Percentiles rank a stretch among this genome's conserved stretches.
phyloP scores from a whole-genome alignment of 1,140 invertebrate genomes.

The Leptonema lineaticorne region DNA sequence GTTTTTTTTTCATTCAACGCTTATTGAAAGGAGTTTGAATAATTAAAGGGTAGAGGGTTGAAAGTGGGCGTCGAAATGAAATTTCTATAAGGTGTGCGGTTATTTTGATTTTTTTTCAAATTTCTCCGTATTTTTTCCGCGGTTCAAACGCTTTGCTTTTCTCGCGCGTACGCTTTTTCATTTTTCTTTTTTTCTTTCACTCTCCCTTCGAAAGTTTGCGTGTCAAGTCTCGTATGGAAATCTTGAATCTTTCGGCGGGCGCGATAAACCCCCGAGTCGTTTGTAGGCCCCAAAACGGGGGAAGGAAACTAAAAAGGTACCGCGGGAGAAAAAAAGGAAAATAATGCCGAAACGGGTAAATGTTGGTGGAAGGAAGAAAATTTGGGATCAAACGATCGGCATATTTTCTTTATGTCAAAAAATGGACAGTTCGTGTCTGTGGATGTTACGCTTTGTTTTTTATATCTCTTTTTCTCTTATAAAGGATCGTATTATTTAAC shows the following conservation, averaged over 20 bases:
- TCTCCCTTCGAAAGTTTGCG: constrained; percentile 1
- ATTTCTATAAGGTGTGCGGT: neutral
- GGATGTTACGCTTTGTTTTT: too few species aligned
- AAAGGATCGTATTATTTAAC: too few species aligned
- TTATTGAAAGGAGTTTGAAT: constrained; percentile 5
- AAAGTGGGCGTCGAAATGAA: neutral
- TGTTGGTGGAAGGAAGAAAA: neutral
- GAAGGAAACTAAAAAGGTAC: neutral
- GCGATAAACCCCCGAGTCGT: constrained; percentile 26
- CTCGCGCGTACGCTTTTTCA: too few species aligned
- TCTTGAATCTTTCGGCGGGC: constrained; percentile 18
- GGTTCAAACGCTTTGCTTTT: too few species aligned
- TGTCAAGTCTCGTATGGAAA: constrained; percentile 20
- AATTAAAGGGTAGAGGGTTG: constrained; percentile 8
- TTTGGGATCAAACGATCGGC: constrained; percentile 23
- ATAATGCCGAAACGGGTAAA: too few species aligned
- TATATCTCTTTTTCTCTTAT: too few species aligned
- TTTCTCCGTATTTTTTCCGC: neutral
- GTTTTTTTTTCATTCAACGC: neutral
- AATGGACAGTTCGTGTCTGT: constrained; percentile 28
- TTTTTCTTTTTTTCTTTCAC: too few species aligned
- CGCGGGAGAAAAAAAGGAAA: neutral
- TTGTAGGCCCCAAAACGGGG: neutral
- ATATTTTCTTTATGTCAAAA: constrained; percentile 30
- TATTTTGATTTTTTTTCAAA: constrained; percentile 8